A percentile compares a stretch with the other conserved stretches of the same genome.
phyloP scores from a whole-genome alignment of 2,797 vertebrate species.

The Melanotaenia pygmaea region DNA sequence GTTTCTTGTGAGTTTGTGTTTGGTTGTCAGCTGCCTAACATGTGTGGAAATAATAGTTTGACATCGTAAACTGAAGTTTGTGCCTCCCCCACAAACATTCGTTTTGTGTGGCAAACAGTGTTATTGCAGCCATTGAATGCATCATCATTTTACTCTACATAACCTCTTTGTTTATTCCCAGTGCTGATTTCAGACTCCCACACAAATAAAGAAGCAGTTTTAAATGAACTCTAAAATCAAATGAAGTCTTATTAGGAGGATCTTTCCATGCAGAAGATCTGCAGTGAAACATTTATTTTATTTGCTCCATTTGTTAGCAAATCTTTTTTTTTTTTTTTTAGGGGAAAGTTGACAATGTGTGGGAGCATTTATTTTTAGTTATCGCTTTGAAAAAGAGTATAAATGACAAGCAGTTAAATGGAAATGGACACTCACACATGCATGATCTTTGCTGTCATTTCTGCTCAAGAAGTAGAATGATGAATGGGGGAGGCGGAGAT shows the following conservation, averaged over 20 bases:
- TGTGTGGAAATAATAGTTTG: conserved; percentile 37
- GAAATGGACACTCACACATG: conserved; percentile 14
- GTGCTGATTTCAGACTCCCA: conserved; percentile 12
- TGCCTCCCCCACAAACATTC: conserved; percentile 12
- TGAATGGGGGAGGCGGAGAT: conserved; percentile 18
- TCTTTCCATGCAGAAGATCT: not conserved
- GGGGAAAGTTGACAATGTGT: not conserved
- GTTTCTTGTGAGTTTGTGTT: conserved; percentile 1
- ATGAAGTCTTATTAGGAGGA: not conserved
- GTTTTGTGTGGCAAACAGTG: not conserved
- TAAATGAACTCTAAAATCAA: conserved; percentile 1
- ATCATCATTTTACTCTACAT: not conserved
- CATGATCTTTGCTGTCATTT: conserved; percentile 15
- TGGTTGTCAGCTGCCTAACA: conserved; percentile 23
- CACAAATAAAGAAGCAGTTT: not conserved
- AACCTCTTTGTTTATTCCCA: not conserved
- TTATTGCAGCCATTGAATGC: conserved; percentile 11
- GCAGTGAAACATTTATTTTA: not conserved
- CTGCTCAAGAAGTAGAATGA: conserved; percentile 31
- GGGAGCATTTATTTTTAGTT: conserved; percentile 7
- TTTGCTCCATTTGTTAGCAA: conserved; percentile 13
- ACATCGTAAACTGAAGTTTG: conserved; percentile 36
- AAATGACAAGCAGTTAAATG: conserved; percentile 12
- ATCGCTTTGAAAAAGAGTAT: not conserved
- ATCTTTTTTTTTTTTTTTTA: conserved; percentile 21